Evolutionary conservation across 2,888 invertebrate species (phyloP).

Genomic region (Drosophila emarginata): DNA sequence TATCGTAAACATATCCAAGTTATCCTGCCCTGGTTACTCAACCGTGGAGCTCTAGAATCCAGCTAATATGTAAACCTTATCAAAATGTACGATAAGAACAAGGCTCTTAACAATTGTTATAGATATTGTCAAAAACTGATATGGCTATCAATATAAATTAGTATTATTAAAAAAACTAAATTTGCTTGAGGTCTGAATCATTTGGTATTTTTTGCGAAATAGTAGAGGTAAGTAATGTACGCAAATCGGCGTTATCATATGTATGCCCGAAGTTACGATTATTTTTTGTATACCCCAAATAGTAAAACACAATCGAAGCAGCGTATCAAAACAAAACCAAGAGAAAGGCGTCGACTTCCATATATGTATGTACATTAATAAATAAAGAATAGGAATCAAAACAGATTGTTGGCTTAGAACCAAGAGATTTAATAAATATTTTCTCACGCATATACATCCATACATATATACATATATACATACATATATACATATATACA

Average conservation of each 20-base stretch:
- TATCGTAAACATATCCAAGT: constrained; percentile 71
- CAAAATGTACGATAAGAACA: background rate
- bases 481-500: background rate
- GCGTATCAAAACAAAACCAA: background rate
- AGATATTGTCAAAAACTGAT: background rate
- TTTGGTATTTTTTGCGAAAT: background rate
- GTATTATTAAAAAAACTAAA: background rate
- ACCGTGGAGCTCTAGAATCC: constrained; percentile 65
- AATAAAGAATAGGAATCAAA: constrained; percentile 5
- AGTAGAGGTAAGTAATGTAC: background rate
- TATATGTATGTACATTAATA: background rate
- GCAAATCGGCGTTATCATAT: background rate
- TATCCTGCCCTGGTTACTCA: constrained; percentile 75
- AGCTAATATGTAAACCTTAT: constrained; percentile 8
- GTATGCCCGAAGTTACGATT: background rate
- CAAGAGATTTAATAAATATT: background rate
- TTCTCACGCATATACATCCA: background rate
- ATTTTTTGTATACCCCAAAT: background rate
- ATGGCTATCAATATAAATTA: background rate
- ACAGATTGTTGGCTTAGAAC: background rate
- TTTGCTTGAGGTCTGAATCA: background rate
- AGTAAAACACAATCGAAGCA: background rate
- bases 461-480: too few relatives aligned
- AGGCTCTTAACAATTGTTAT: background rate
- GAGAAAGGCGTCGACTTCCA: background rate